Base-by-base conservation (phyloP, 1,140 invertebrate species). In the Euura lappo region DNA sequence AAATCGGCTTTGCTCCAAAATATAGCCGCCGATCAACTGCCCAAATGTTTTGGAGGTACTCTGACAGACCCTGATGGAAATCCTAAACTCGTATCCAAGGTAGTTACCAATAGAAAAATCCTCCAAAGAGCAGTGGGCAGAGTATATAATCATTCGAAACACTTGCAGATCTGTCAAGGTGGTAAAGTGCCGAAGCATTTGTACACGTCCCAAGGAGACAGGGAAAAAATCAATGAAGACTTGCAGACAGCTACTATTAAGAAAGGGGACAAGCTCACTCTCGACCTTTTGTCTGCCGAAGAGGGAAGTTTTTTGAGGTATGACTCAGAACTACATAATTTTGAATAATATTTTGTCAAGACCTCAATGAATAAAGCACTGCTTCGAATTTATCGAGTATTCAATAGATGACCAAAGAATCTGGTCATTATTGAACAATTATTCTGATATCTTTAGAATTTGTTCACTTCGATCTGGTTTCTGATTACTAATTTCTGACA, bases 31-130 rank as follows among this genome's bases (percentile, higher is more conserved):
- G 92, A 95, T 76, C 91, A 94, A 74, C 85, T 98, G n/a, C 96
- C 97, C 0, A 89, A 87, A 28, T 90, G 93, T 84, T 95, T 93
- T 76, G 97, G 96, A n/a, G 97, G 96, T 1, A 91, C 88, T 5
- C 85, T 93, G 80, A 91, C 88, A 0, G 96, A 97, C 85, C 89
- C 92, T 4, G 93, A 94, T 81, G 95, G 95, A 0, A 93, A 97
- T 86, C 91, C 93, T 0, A 90, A 87, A 81, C 94, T 94, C 79
- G 85, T 89, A 42, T 90, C 92, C 0, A 91, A 93, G 86, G 93
- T 94, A 86, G 88, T 81, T 70, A 51, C 51, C 13, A 11, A n/a
- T 60, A 8, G 51, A 60, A 60, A 11, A 8, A 28, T 28, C 28
- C 28, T 28, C 28, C 28, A 28, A 28, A 28, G n/a, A n/a, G n/a